Conservation (phyloP, 2,888 invertebrate genomes). For the Torymus aiolomorphi region DNA sequence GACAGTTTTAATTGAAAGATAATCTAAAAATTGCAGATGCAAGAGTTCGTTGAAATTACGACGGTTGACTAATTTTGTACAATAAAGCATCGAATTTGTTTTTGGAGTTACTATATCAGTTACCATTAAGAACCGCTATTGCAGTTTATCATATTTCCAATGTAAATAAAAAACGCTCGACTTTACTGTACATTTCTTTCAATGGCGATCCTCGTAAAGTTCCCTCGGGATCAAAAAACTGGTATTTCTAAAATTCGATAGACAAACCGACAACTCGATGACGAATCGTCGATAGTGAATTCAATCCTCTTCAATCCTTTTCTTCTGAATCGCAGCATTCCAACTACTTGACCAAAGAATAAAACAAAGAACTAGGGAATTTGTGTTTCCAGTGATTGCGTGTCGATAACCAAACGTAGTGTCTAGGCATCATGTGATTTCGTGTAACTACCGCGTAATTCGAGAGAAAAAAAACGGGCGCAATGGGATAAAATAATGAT, state of each 20-base stretch:
- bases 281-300: neutral
- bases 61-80: conserved; percentile 39
- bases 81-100: conserved; percentile 19
- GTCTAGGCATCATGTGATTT: conserved; percentile 30
- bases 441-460: conserved; percentile 8
- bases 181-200: conserved; percentile 16
- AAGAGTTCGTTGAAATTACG: conserved; percentile 14
- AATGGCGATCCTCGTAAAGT: conserved; percentile 1
- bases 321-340: conserved; percentile 11
- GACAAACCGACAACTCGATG: neutral
- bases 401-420: conserved; percentile 24
- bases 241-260: neutral
- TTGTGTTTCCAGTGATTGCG: conserved; percentile 18
- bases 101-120: conserved; percentile 1
- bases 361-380: conserved; percentile 2
- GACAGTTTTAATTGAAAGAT: conserved; percentile 25
- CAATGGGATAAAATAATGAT: neutral
- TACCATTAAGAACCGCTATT: neutral
- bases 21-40: conserved; percentile 2
- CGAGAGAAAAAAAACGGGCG: no score
- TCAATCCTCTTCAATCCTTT: neutral
- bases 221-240: neutral
- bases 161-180: conserved; percentile 42
- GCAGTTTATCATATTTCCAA: conserved; percentile 26
- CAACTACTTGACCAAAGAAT: conserved; percentile 15